Conservation (phyloP, 1,140 invertebrate species). For the Drosophila arawakana region DNA sequence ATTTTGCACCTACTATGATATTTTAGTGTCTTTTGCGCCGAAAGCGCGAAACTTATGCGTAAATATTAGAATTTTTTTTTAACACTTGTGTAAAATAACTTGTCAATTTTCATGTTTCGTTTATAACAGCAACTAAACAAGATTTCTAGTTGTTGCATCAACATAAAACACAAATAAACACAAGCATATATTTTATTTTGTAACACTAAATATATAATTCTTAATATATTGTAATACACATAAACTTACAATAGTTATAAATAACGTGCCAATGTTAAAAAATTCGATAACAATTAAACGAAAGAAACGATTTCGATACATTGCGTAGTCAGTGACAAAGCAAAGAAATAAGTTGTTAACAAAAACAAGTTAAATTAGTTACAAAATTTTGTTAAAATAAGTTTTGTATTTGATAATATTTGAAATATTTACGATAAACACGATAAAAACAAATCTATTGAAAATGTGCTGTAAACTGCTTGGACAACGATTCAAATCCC, state of each 20-base stretch:
- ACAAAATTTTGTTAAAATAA: slow-evolving; percentile 55
- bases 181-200: slow-evolving; percentile 36
- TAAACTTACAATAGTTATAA: slow-evolving; percentile 52
- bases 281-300: slow-evolving; percentile 31
- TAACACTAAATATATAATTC: slow-evolving; percentile 46
- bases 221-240: background rate
- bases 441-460: background rate
- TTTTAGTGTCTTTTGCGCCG: slow-evolving; percentile 26
- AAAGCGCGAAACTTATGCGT: background rate
- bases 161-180: slow-evolving; percentile 18
- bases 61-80: slow-evolving; percentile 15
- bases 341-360: slow-evolving; percentile 46
- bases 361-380: slow-evolving; percentile 23
- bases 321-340: slow-evolving; percentile 55
- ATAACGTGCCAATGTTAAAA: slow-evolving; percentile 76
- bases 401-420: slow-evolving; percentile 49
- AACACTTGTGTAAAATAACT: slow-evolving; percentile 9
- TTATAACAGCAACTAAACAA: slow-evolving; percentile 28
- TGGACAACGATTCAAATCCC: slow-evolving; percentile 13
- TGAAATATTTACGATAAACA: slow-evolving; percentile 18
- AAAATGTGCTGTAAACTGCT: slow-evolving; percentile 9
- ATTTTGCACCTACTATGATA: slow-evolving; percentile 37
- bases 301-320: slow-evolving; percentile 37
- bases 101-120: slow-evolving; percentile 31
- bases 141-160: slow-evolving; percentile 27